Conservation (phyloP, 2,113 vertebrate species). For the Psettodes erumei region DNA sequence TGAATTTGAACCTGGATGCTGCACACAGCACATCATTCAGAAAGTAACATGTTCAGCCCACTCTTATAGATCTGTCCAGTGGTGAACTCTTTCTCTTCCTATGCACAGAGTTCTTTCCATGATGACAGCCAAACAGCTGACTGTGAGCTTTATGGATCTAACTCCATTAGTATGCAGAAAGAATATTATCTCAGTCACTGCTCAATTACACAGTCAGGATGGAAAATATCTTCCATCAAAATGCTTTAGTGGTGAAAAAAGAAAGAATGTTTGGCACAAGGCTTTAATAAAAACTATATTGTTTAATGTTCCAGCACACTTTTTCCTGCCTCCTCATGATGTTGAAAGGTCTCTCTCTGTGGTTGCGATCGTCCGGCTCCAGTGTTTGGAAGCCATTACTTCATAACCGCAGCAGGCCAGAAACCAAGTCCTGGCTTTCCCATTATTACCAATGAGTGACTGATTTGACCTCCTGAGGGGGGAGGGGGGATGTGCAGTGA, state of each 20-base stretch:
- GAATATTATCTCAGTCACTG: slow-evolving; percentile 6
- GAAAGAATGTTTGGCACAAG: slow-evolving; percentile 39
- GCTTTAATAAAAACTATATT: slow-evolving; percentile 53
- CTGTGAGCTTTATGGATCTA: neutral
- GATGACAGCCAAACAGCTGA: neutral
- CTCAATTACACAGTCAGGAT: slow-evolving; percentile 4
- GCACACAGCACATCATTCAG: neutral
- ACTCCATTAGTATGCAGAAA: too few relatives aligned
- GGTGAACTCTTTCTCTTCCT: neutral
- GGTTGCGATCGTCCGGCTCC: slow-evolving; percentile 48
- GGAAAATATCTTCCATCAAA: slow-evolving; percentile 46
- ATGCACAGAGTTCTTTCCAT: neutral
- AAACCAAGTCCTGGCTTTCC: slow-evolving; percentile 56
- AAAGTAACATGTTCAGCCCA: neutral
- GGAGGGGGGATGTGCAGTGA: neutral
- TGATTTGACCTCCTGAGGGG: slow-evolving; percentile 35
- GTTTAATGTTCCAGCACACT: slow-evolving; percentile 54
- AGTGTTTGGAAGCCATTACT: slow-evolving; percentile 71
- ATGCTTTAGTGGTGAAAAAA: slow-evolving; percentile 18
- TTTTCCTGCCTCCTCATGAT: slow-evolving; percentile 20
- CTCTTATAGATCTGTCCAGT: neutral
- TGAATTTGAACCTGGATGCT: neutral
- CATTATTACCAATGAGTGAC: slow-evolving; percentile 63
- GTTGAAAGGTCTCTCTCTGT: slow-evolving; percentile 49
- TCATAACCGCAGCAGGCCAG: slow-evolving; percentile 62